Base-by-base conservation (phyloP, 2,113 vertebrate species). In the Eleginops maclovinus region DNA sequence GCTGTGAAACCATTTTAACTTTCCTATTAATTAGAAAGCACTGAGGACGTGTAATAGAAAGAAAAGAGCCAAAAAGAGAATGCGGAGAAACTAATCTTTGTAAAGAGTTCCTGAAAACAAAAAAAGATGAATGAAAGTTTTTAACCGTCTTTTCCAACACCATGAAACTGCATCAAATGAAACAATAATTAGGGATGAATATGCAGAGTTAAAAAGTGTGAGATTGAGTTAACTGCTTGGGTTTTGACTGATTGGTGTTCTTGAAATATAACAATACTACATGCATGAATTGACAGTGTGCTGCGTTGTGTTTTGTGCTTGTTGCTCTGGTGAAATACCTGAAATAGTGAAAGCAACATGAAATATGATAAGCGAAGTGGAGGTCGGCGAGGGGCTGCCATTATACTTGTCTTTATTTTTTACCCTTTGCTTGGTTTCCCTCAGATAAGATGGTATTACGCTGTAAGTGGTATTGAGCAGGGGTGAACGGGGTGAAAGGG, bases 391-490 rank as follows among this genome's bases (percentile, higher is more conserved):
- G 15, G 2, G 43, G 17, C 9, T 22, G n/a, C 16, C 21, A 15
- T 16, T 22, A 24, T 49, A 64, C 71, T 40, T 54, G 3, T 51
- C 14, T 50, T 59, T 64, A 15, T 85, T 70, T 73, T 21, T 47
- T 9, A 69, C 40, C 47, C 31, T 10, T 17, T 60, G 55, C 17
- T 56, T 46, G 15, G 2, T 36, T 63, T 47, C 41, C 50, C 76
- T 56, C 3, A 28, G 55, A 77, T 79, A 75, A 61, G 44, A 70
- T 36, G 54, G 72, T 22, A 60, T 64, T 72, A 64, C 43, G 59
- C 72, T 68, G 31, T 24, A 74, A 81, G 22, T 50, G 46, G 21
- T 60, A 72, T 55, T 26, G 31, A 36, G 7, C 31, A 36, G 31
- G 31, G 31, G 31, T 36, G 31, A 36, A 36, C 6, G 31, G 31